Conservation (phyloP, 2,888 invertebrate genomes). For the Gymnoscelis rufifasciata region DNA sequence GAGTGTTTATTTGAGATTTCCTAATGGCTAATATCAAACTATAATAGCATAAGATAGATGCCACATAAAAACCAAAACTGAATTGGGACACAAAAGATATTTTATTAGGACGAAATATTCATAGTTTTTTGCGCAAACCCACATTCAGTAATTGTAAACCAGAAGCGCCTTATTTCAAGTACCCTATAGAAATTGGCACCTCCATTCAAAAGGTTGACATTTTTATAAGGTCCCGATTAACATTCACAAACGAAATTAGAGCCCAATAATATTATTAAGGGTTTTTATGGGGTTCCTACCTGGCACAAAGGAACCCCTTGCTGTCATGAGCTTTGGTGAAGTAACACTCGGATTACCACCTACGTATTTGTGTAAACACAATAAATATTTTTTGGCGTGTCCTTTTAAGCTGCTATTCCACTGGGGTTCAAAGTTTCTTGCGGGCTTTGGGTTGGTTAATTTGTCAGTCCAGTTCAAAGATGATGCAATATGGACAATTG, state of each 20-base stretch:
- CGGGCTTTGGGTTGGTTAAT: not conserved
- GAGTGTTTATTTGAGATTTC: too few relatives aligned
- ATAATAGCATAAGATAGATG: constrained; percentile 13
- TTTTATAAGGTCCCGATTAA: constrained; percentile 75
- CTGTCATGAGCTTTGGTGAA: constrained; percentile 46
- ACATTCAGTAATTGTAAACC: constrained; percentile 58
- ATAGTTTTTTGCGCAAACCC: constrained; percentile 26
- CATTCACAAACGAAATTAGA: constrained; percentile 77
- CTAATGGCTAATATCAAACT: constrained; percentile 4
- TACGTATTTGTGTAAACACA: constrained; percentile 78
- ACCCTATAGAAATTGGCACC: constrained; percentile 72
- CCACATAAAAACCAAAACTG: constrained; percentile 20
- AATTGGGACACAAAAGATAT: constrained; percentile 27
- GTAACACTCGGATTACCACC: constrained; percentile 70
- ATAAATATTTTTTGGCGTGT: constrained; percentile 68
- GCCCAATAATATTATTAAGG: constrained; percentile 75
- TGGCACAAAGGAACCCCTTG: constrained; percentile 48
- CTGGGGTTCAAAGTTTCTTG: not conserved
- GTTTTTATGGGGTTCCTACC: constrained; percentile 34
- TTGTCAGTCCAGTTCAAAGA: not conserved
- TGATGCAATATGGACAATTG: too few relatives aligned
- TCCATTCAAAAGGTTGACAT: constrained; percentile 70
- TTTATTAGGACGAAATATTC: constrained; percentile 30
- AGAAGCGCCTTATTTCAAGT: constrained; percentile 49
- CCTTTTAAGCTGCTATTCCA: constrained; percentile 41